These are phyloP conservation scores for Neodontobutis hainanensis DNA, from an alignment of 2,113 vertebrate genomes.

Conservation along the genomic window DNA sequence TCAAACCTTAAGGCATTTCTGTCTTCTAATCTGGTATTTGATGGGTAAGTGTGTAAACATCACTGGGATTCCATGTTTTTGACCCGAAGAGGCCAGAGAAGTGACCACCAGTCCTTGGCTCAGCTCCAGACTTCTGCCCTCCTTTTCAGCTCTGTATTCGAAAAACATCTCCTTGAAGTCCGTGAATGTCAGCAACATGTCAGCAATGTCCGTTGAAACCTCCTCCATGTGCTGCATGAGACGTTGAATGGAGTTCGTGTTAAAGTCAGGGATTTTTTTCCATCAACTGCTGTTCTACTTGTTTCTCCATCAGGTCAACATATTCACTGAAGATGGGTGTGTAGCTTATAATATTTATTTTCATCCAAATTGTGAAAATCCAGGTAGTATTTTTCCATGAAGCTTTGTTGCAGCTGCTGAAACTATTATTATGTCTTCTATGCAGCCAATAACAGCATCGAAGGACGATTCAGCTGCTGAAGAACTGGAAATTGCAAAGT, in stretches of 20 bases:
- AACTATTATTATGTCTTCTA: slow-evolving; percentile 96
- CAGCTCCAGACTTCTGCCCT: slow-evolving; percentile 88
- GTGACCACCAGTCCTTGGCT: slow-evolving; percentile 87
- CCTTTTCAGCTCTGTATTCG: slow-evolving; percentile 92
- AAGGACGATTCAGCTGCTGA: slow-evolving; percentile 87
- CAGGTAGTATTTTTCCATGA: slow-evolving; percentile 95
- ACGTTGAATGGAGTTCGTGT: slow-evolving; percentile 83
- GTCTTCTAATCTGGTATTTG: no score
- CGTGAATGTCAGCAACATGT: slow-evolving; percentile 94
- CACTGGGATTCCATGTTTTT: slow-evolving; percentile 61
- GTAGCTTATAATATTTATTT: slow-evolving; percentile 89
- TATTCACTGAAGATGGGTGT: slow-evolving; percentile 96
- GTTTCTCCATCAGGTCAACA: slow-evolving; percentile 90
- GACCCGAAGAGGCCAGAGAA: slow-evolving; percentile 76
- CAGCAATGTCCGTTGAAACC: slow-evolving; percentile 91
- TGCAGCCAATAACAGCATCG: slow-evolving; percentile 87
- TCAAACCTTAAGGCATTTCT: no score
- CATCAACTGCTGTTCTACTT: slow-evolving; percentile 88
- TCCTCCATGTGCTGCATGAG: slow-evolving; percentile 92
- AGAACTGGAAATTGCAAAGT: slow-evolving; percentile 85
- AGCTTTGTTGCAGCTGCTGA: slow-evolving; percentile 87
- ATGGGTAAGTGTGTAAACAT: slow-evolving; percentile 23
- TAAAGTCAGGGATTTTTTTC: slow-evolving; percentile 88
- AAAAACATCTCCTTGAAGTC: slow-evolving; percentile 99
- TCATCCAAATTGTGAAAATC: slow-evolving; percentile 95